These are phyloP conservation scores for Xenotilapia leptura DNA, from an alignment of 2,113 vertebrate genomes.

Conservation along the genomic window DNA sequence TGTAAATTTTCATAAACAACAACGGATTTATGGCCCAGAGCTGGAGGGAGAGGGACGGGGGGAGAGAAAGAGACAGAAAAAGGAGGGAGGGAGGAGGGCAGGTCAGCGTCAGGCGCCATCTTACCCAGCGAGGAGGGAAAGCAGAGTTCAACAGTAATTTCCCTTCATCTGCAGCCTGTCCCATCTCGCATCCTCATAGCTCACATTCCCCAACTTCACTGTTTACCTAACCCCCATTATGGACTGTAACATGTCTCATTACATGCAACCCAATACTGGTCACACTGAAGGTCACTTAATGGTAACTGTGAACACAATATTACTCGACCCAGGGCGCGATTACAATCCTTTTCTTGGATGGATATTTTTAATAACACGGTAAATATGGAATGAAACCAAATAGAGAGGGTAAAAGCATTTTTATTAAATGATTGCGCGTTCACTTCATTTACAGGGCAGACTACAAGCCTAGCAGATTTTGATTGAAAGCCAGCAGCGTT, in stretches of 20 bases:
- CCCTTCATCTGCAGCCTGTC: slow-evolving; percentile 42
- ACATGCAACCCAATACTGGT: neutral
- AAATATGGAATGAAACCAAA: neutral
- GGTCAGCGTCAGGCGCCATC: slow-evolving; percentile 93
- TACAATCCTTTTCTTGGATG: neutral
- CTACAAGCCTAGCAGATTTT: neutral
- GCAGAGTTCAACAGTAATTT: slow-evolving; percentile 60
- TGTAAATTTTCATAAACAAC: slow-evolving; percentile 99
- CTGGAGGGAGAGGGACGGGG: slow-evolving; percentile 64
- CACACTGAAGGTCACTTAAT: neutral
- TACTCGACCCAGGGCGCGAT: neutral
- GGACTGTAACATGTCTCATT: neutral
- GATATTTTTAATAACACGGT: neutral
- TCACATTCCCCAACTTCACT: slow-evolving; percentile 38
- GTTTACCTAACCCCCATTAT: slow-evolving; percentile 13
- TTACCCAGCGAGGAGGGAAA: slow-evolving; percentile 77
- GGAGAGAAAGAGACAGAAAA: neutral
- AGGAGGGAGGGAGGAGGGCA: slow-evolving; percentile 54
- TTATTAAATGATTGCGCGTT: neutral
- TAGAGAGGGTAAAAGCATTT: neutral
- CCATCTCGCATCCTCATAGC: slow-evolving; percentile 53
- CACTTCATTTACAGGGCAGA: neutral
- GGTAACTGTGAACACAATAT: neutral
- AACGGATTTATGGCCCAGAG: slow-evolving; percentile 97
- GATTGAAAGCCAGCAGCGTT: neutral